phyloP scores from a whole-genome alignment of 2,797 vertebrate species.

The Cyprinodon diabolis region DNA sequence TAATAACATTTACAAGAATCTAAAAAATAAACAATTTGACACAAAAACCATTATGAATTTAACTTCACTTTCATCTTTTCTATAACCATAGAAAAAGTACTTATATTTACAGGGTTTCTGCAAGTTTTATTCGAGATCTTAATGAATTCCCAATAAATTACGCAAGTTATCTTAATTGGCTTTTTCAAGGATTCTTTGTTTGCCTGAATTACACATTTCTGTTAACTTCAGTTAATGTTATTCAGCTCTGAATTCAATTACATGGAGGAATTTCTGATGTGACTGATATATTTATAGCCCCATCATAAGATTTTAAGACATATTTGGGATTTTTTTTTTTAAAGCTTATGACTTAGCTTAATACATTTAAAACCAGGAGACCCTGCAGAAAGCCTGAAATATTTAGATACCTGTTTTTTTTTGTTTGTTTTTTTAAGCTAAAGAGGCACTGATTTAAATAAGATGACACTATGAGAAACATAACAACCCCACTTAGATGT shows the following conservation, averaged over 20 bases:
- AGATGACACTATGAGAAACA: slow-evolving; percentile 26
- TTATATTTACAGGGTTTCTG: background rate
- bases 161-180: background rate
- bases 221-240: background rate
- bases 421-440: background rate
- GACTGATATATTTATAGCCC: no score
- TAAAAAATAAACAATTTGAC: background rate
- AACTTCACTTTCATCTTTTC: background rate
- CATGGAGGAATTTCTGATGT: background rate
- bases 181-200: background rate
- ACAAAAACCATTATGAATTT: background rate
- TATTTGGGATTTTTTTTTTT: background rate
- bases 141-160: background rate
- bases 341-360: background rate
- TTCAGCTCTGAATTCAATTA: background rate
- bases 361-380: background rate
- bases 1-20: background rate
- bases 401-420: slow-evolving; percentile 13
- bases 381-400: background rate
- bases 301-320: background rate
- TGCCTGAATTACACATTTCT: background rate
- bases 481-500: slow-evolving; percentile 32
- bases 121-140: background rate
- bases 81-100: background rate
- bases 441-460: slow-evolving; percentile 37